phyloP scores from a whole-genome alignment of 2,113 vertebrate genomes.

The Mobula hypostoma region DNA sequence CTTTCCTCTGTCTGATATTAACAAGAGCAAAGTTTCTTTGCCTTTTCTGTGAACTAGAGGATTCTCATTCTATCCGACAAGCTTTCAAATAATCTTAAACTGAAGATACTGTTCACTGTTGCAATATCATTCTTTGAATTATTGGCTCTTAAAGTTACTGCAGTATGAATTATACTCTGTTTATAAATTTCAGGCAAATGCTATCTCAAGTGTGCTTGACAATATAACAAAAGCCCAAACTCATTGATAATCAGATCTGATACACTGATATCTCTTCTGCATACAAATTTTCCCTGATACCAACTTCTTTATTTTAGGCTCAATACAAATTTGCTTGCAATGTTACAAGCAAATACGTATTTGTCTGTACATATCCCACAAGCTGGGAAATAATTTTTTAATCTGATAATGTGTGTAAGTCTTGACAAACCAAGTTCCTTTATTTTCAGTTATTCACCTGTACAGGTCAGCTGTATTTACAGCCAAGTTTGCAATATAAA shows the following conservation, averaged over 20 bases:
- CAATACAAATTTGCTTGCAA: not conserved
- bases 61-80: not conserved
- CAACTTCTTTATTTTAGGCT: not conserved
- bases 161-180: not conserved
- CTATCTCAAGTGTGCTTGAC: not conserved
- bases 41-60: not conserved
- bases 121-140: not conserved
- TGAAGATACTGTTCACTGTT: not conserved
- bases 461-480: not conserved
- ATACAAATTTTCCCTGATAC: not conserved
- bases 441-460: not conserved
- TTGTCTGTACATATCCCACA: not conserved
- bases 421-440: slow-evolving; percentile 11
- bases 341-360: not conserved
- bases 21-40: not conserved
- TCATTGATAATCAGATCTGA: not conserved
- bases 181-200: not conserved
- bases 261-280: not conserved
- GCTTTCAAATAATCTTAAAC: not conserved
- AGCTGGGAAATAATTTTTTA: not conserved
- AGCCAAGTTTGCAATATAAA: not conserved
- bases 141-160: not conserved
- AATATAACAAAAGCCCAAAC: slow-evolving; percentile 5
- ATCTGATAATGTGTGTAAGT: not conserved
- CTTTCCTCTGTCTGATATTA: not conserved